Base-by-base conservation (phyloP, 2,888 invertebrate species). In the Brenthis daphne region DNA sequence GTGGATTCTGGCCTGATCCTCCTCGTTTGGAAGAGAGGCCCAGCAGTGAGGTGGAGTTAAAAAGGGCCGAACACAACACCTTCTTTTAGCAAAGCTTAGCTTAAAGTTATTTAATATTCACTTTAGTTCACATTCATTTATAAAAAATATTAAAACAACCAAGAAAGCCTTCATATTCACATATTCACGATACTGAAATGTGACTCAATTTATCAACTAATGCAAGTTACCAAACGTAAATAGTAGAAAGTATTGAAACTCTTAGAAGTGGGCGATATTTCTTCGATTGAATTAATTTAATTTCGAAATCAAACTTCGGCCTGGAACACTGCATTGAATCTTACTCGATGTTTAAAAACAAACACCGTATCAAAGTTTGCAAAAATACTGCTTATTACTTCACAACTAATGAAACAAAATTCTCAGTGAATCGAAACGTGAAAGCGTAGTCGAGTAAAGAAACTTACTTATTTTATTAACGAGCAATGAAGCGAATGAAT, bases 381-480 rank as follows among this genome's bases (percentile, higher is more conserved):
- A 51, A 55, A 61, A 65, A 24, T 63, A 57, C 61, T 61, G 33
- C 60, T 65, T 65, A 71, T 71, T 71, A 65, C 63, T 65, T 68
- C 58, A 63, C 51, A 37, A 53, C 37, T 58, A 73, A 73, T 70
- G 73, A 71, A 70, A 71, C 66, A 68, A 68, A 73, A 71, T 70
- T 70, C 70, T 67, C 57, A 55, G 57, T 58, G 57, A 69, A 73
- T 70, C 67, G 70, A 69, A 74, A 73, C 70, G 71, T 73, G 71
- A 73, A 74, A 72, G 65, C 57, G 73, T 64, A 69, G 68, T 64
- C 68, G 71, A 71, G 66, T 43, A 37, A 63, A 54, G 37, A 73
- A 73, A 73, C 68, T 70, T 69, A 68, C 60, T 73, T 70, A 65
- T 70, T 67, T 68, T 70, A 68, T 65, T 55, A 70, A 58, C 29